phyloP scores from a whole-genome alignment of 2,797 vertebrate species.

The Neosilurus mollespiculum region DNA sequence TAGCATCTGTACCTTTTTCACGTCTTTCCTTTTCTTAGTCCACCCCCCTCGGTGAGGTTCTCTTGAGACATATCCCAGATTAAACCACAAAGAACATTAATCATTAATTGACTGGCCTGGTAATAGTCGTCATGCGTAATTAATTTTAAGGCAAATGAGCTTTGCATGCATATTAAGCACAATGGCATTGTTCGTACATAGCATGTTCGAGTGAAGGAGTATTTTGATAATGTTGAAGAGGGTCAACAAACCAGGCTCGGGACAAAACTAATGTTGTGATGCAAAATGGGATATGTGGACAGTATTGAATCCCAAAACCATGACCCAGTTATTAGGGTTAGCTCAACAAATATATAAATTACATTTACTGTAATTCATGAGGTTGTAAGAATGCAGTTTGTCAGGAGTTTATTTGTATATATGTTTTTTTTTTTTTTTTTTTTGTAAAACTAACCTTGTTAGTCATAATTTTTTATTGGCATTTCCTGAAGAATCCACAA shows the following conservation, averaged over 20 bases:
- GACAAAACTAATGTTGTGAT: not conserved
- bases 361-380: not conserved
- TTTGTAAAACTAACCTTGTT: not conserved
- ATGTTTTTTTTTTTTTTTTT: not conserved
- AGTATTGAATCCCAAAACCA: not conserved
- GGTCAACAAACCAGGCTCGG: not conserved
- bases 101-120: conserved; percentile 75
- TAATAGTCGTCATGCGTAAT: conserved; percentile 68
- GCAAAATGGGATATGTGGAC: not conserved
- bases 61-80: conserved; percentile 75
- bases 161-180: conserved; percentile 30
- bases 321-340: not conserved
- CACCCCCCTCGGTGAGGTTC: conserved; percentile 27
- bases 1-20: not conserved
- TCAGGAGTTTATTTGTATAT: too few relatives aligned
- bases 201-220: not conserved
- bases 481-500: not conserved
- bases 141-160: conserved; percentile 47
- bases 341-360: not conserved
- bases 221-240: not conserved
- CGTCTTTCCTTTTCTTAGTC: too few relatives aligned
- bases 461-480: not conserved
- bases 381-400: not conserved
- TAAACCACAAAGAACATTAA: conserved; percentile 73
- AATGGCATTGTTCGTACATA: not conserved